Base-by-base conservation (phyloP, 2,797 vertebrate species). In the Clarias laeviceps region DNA sequence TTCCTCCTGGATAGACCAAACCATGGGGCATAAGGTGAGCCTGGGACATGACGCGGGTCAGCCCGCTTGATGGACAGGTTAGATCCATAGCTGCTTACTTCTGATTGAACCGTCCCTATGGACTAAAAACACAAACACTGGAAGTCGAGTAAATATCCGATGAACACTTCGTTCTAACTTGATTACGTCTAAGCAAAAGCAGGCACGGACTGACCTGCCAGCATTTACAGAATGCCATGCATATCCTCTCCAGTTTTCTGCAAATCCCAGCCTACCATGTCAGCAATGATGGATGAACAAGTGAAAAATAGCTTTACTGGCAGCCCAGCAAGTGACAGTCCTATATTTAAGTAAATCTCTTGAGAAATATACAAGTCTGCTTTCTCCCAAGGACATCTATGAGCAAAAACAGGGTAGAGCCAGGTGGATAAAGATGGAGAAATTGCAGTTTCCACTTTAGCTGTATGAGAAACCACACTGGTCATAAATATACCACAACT, bases 401-500 rank as follows among this genome's bases (percentile, higher is more conserved):
- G 72, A 91, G 87, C 11, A 61, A 82, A 56, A 81, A 82, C 40
- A 45, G 45, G 59, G 27, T 69, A 83, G 77, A 70, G 40, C n/a
- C 50, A 78, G 64, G 50, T 70, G 65, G 54, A 80, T 65, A 34
- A 84, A 50, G 73, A 64, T 29, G 74, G 81, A 92, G 91, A 89
- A 91, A 92, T 91, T 93, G 93, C 91, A 90, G 86, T 90, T 92
- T 90, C 87, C 88, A 92, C 87, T 88, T 87, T 88, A 91, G 92
- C 90, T 92, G 90, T 92, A 93, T 92, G 61, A 80, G 84, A 87
- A 87, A 88, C 91, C 89, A 91, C 93, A 93, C 91, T 92, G 93
- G 93, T 91, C 91, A 91, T 95, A 93, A 94, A 96, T 95, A 93
- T 90, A 91, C 87, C 90, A 87, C 89, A 91, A 91, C 89, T 88